A percentile compares a stretch with the other conserved stretches of the same genome.
These are phyloP conservation scores for Eublepharis macularius DNA, from an alignment of 2,113 vertebrate species.

Conservation along the genomic window DNA sequence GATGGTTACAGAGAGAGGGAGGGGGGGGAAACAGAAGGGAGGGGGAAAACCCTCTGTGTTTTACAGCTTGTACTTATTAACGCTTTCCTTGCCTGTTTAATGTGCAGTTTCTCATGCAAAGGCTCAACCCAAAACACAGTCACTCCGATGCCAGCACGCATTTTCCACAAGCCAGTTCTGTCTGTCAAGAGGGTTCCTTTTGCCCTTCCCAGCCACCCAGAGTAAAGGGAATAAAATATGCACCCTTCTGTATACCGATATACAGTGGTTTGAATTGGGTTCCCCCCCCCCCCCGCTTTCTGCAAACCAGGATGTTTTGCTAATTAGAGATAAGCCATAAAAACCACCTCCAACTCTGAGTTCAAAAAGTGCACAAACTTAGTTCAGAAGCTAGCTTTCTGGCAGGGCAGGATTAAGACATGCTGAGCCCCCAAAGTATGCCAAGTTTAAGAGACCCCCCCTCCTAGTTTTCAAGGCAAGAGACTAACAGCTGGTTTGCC, in stretches of 20 bases:
- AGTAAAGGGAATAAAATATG: fast-evolving
- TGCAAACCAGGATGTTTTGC: neutral
- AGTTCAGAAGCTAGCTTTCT: neutral
- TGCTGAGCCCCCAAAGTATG: too few species aligned
- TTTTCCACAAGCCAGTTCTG: neutral
- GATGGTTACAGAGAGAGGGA: neutral
- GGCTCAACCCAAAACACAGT: neutral
- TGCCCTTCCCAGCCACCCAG: too few species aligned
- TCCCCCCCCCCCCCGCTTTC: neutral
- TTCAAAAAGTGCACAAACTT: neutral
- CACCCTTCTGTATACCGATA: neutral
- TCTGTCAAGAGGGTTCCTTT: neutral
- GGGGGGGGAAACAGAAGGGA: neutral
- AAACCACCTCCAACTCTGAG: neutral
- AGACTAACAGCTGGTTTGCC: too few species aligned
- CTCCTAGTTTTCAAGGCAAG: too few species aligned
- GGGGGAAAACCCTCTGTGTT: neutral
- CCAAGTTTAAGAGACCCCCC: too few species aligned
- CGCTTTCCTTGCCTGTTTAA: neutral
- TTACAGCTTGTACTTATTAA: neutral
- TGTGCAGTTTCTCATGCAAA: neutral
- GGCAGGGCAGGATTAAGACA: too few species aligned
- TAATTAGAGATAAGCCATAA: neutral
- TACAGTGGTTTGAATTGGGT: too few species aligned
- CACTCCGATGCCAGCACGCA: neutral